Evolutionary conservation across 2,797 vertebrate genomes (phyloP).

Genomic region (Chaunax sp.): DNA sequence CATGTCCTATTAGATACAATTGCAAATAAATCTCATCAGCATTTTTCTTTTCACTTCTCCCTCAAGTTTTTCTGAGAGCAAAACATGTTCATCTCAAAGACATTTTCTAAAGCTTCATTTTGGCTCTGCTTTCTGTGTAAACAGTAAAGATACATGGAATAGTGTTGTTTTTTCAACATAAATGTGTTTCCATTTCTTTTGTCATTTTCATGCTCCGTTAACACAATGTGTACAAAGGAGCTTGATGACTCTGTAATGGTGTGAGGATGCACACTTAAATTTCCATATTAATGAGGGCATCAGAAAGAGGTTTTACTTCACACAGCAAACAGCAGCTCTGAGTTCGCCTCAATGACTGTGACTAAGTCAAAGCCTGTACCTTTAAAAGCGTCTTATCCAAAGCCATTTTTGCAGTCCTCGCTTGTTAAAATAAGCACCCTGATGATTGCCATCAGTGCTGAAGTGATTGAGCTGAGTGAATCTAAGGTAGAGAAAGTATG

Average conservation of each 20-base stretch:
- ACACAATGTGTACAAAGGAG: constrained; percentile 80
- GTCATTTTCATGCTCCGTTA: constrained; percentile 84
- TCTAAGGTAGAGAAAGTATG: constrained; percentile 65
- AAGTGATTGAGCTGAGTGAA: constrained; percentile 77
- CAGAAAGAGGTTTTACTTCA: constrained; percentile 66
- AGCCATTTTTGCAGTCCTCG: constrained; percentile 61
- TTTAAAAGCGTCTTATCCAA: constrained; percentile 64
- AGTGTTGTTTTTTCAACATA: constrained; percentile 33
- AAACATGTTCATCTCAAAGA: not conserved
- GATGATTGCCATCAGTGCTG: constrained; percentile 77
- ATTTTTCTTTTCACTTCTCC: constrained; percentile 3
- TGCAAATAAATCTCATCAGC: constrained; percentile 1
- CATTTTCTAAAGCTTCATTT: constrained; percentile 9
- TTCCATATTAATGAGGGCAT: constrained; percentile 85
- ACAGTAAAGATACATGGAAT: constrained; percentile 25
- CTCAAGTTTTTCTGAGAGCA: not conserved
- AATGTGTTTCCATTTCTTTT: constrained; percentile 75
- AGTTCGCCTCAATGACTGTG: constrained; percentile 45
- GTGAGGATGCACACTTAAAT: constrained; percentile 77
- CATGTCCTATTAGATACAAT: constrained; percentile 2
- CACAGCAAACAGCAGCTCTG: constrained; percentile 43
- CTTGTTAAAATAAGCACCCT: constrained; percentile 77
- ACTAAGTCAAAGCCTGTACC: constrained; percentile 37
- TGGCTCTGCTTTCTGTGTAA: constrained; percentile 11
- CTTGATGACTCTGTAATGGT: constrained; percentile 85